Evolutionary conservation across 2,113 vertebrate species (phyloP).

Genomic region (Salvelinus namaycush): DNA sequence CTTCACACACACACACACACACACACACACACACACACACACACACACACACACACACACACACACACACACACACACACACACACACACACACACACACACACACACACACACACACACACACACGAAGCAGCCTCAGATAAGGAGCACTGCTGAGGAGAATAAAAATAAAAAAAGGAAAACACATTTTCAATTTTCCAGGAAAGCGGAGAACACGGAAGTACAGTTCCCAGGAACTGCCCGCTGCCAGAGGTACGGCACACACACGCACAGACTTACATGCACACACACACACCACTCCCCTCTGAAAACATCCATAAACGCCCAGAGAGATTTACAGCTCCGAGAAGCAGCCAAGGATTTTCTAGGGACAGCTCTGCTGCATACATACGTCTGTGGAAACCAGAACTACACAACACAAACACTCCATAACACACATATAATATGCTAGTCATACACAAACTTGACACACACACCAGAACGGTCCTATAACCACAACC

Average conservation of each 20-base stretch:
- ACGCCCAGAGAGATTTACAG: conserved; percentile 73
- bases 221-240: conserved; percentile 88
- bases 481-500: background rate
- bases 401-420: background rate
- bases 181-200: conserved; percentile 85
- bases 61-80: conserved; percentile 64
- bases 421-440: background rate
- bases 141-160: conserved; percentile 47
- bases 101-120: conserved; percentile 39
- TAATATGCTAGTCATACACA: background rate
- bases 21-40: conserved; percentile 63
- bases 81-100: conserved; percentile 65
- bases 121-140: conserved; percentile 64
- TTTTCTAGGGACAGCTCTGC: conserved; percentile 69
- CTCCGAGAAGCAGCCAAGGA: conserved; percentile 72
- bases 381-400: background rate
- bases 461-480: background rate
- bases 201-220: conserved; percentile 89
- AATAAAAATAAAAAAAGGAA: conserved; percentile 62
- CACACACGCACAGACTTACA: conserved; percentile 1
- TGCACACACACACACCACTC: conserved; percentile 33
- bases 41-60: conserved; percentile 68
- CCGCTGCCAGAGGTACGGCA: conserved; percentile 79
- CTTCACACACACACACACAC: conserved; percentile 62
- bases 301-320: conserved; percentile 77